These are phyloP conservation scores for Synanceia verrucosa DNA, from an alignment of 2,797 vertebrate genomes.

Conservation along the genomic window DNA sequence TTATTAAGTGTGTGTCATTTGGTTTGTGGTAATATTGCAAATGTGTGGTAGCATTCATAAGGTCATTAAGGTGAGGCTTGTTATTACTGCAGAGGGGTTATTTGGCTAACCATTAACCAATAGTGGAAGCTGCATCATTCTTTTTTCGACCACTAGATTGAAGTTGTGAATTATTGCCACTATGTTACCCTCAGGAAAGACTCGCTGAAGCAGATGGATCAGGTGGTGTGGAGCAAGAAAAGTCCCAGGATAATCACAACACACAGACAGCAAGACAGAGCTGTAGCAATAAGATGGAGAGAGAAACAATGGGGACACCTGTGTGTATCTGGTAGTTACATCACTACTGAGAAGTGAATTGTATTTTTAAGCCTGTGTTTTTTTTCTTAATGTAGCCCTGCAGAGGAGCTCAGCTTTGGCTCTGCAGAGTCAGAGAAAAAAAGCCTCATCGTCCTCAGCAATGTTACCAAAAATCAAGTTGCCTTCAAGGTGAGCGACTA, in stretches of 20 bases:
- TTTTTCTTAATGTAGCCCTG: conserved; percentile 82
- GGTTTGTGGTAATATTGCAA: background rate
- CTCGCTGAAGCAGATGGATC: background rate
- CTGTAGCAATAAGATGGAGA: conserved; percentile 14
- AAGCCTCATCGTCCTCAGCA: conserved; percentile 93
- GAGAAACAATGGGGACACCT: conserved; percentile 9
- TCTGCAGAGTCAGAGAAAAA: conserved; percentile 92
- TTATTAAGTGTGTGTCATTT: background rate
- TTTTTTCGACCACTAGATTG: background rate
- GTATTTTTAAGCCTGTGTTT: background rate
- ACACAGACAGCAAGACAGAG: background rate
- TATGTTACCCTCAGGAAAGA: background rate
- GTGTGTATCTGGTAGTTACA: background rate
- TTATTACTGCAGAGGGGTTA: background rate
- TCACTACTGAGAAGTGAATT: background rate
- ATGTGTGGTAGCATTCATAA: background rate
- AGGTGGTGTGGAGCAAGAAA: conserved; percentile 14
- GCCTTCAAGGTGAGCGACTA: conserved; percentile 92
- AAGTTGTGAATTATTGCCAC: background rate
- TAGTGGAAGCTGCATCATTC: background rate
- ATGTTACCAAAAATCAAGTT: conserved; percentile 94
- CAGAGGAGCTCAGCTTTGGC: conserved; percentile 96
- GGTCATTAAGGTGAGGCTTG: background rate
- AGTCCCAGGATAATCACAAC: conserved; percentile 23
- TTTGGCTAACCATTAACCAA: no score